Percentiles rank a stretch among this genome's conserved stretches.
phyloP scores from a whole-genome alignment of 2,797 vertebrate species.

The Cottoperca gobio region DNA sequence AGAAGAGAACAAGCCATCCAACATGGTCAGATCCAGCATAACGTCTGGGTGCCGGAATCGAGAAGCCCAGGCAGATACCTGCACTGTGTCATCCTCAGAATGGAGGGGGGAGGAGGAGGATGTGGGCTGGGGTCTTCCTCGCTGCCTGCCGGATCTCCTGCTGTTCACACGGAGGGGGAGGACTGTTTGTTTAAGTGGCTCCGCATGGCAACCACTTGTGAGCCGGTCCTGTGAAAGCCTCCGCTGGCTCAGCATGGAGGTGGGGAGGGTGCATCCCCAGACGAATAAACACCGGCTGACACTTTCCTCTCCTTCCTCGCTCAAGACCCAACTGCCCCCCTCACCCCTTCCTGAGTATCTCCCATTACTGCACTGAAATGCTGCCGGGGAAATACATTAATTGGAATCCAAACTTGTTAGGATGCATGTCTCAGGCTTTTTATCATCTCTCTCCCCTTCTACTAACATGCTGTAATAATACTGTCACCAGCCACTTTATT shows the following conservation, averaged over 20 bases:
- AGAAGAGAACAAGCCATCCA: neutral
- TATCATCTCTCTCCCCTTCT: neutral
- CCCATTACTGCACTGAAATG: neutral
- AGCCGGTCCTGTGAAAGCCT: conserved; percentile 63
- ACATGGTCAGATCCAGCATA: neutral
- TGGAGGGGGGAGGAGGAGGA: conserved; percentile 16
- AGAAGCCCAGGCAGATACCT: conserved; percentile 32
- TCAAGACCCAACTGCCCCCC: neutral
- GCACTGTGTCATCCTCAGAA: conserved; percentile 23
- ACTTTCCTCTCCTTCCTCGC: conserved; percentile 2
- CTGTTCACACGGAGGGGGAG: conserved; percentile 65
- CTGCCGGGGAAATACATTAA: neutral
- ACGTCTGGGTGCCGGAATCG: neutral
- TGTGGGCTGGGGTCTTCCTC: conserved; percentile 32
- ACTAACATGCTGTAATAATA: neutral
- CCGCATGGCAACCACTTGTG: conserved; percentile 71
- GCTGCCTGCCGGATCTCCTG: conserved; percentile 39
- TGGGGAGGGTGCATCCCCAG: conserved; percentile 25
- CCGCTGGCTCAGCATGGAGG: conserved; percentile 45
- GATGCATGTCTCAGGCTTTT: neutral
- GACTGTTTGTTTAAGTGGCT: conserved; percentile 71
- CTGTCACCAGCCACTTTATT: neutral
- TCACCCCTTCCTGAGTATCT: neutral
- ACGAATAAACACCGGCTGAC: conserved; percentile 46
- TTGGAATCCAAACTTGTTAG: neutral